phyloP scores from a whole-genome alignment of 2,888 invertebrate species.

The Amiota minor region DNA sequence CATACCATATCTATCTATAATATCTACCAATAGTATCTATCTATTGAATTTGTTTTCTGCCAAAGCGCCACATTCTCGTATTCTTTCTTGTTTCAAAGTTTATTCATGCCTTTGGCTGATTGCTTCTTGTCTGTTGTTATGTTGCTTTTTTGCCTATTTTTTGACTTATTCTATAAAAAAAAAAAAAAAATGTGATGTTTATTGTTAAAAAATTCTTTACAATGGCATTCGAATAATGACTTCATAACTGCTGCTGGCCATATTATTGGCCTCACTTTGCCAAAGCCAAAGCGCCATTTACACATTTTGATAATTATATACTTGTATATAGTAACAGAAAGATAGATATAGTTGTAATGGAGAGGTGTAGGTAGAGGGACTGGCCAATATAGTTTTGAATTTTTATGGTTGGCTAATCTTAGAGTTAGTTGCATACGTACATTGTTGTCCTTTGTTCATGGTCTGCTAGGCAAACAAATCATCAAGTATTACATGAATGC shows the following conservation, averaged over 20 bases:
- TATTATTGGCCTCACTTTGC: conserved; percentile 6
- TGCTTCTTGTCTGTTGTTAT: neutral
- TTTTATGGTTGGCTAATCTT: conserved; percentile 1
- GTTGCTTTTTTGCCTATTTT: conserved; percentile 6
- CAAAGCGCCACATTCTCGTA: no score
- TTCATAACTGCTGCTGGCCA: conserved; percentile 5
- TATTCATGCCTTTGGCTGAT: conserved; percentile 20
- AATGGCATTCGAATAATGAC: conserved; percentile 6
- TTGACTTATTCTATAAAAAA: neutral
- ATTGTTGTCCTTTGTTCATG: conserved; percentile 9
- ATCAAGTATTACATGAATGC: conserved; percentile 19
- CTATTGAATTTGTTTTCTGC: no score
- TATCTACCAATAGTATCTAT: conserved; percentile 1
- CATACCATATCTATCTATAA: neutral
- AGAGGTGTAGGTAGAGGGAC: no score
- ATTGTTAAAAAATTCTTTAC: neutral
- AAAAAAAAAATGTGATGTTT: neutral
- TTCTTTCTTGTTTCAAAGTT: neutral
- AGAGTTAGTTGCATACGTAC: neutral
- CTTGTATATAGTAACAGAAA: no score
- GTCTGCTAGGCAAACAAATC: conserved; percentile 30
- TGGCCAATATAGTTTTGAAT: neutral
- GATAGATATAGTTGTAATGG: no score
- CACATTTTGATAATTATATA: conserved; percentile 4
- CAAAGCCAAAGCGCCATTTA: conserved; percentile 10